A percentile compares a stretch with the other conserved stretches of the same genome.
Conservation (phyloP, 2,888 invertebrate genomes). For the Phytoseiulus persimilis region DNA sequence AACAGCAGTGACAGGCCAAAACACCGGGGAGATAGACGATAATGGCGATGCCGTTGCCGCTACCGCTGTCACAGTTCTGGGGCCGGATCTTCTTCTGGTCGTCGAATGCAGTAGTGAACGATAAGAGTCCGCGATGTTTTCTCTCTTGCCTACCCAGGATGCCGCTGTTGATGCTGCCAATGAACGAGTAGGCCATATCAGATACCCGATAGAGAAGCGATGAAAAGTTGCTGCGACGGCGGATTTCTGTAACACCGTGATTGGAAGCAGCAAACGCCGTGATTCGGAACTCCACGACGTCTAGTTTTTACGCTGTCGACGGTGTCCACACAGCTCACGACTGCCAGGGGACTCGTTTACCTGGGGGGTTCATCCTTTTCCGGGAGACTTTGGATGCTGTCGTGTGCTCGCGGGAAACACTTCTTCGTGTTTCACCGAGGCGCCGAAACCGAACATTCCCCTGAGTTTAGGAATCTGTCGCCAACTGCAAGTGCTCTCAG, state of each 20-base stretch:
- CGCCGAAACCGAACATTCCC: no score
- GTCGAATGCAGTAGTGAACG: not conserved
- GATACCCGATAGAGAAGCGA: not conserved
- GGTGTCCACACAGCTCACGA: no score
- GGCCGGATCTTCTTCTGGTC: not conserved
- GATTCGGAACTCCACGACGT: not conserved
- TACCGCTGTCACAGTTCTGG: not conserved
- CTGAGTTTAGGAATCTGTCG: no score
- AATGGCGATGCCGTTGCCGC: not conserved
- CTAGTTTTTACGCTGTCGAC: no score
- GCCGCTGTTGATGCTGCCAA: not conserved
- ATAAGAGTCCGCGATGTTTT: not conserved
- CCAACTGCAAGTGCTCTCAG: no score
- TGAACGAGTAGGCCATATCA: not conserved
- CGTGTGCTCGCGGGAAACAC: no score
- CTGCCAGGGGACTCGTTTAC: no score
- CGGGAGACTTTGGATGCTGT: no score
- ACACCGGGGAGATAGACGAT: not conserved
- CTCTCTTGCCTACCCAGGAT: not conserved
- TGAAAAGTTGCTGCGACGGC: not conserved
- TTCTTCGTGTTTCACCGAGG: no score
- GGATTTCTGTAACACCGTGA: not conserved
- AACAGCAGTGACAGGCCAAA: not conserved
- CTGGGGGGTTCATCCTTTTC: no score
- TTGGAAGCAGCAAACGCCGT: not conserved